Conservation (phyloP, 35 echinoderm and acorn worm genomes). For the Diadema setosum region DNA sequence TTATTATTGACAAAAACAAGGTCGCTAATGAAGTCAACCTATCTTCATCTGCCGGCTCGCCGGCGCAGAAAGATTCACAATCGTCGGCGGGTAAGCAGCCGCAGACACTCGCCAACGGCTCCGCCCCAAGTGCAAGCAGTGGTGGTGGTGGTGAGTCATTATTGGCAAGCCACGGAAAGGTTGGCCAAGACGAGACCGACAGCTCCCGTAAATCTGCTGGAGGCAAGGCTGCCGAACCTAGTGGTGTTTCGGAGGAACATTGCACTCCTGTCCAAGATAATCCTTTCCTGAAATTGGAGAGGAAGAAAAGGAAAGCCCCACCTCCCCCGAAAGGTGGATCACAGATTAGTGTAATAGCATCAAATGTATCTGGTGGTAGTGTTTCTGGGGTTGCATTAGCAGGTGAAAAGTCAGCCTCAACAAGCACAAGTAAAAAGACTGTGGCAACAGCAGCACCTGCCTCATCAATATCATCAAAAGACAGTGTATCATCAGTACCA, state of each 20-base stretch:
- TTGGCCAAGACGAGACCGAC: not conserved
- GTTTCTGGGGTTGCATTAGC: no score
- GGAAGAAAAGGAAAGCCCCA: constrained; percentile 1
- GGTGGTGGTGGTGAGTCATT: not conserved
- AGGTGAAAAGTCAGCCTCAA: not conserved
- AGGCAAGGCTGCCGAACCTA: no score
- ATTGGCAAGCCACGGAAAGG: not conserved
- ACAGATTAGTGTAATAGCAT: not conserved
- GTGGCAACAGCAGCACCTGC: not conserved
- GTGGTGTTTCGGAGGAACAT: constrained; percentile 88
- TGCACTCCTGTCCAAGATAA: constrained; percentile 70
- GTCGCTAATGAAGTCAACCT: not conserved
- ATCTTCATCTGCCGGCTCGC: not conserved
- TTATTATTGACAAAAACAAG: constrained; percentile 41
- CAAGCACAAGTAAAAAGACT: not conserved
- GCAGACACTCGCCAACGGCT: not conserved
- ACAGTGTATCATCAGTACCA: not conserved
- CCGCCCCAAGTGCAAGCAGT: not conserved
- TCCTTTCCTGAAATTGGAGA: constrained; percentile 46
- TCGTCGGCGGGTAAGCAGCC: not conserved
- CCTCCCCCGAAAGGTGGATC: not conserved
- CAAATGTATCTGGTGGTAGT: not conserved
- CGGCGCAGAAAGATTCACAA: not conserved
- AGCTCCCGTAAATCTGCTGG: no score
- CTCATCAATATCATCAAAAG: not conserved